phyloP scores from a whole-genome alignment of 1,140 invertebrate genomes.

The Drosophila chauvacae region DNA sequence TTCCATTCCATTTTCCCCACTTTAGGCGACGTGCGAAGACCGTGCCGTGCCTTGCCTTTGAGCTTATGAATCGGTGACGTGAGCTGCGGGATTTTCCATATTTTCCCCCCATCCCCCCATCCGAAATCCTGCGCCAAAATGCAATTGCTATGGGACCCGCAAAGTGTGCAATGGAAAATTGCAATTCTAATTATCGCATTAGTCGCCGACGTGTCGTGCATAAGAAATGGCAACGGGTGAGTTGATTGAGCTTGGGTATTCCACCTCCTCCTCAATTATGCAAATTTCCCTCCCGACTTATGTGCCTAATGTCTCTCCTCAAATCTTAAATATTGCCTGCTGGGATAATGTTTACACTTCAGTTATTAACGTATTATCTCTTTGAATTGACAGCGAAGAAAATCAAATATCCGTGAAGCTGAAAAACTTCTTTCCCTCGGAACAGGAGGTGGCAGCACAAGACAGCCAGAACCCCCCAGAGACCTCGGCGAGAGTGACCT shows the following conservation, averaged over 20 bases:
- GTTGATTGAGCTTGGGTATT: conserved; percentile 31
- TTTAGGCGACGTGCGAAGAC: conserved; percentile 64
- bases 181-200: conserved; percentile 84
- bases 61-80: conserved; percentile 77
- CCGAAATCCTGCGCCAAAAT: conserved; percentile 26
- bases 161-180: conserved; percentile 81
- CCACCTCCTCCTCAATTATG: conserved; percentile 57
- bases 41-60: conserved; percentile 43
- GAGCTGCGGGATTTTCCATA: conserved; percentile 60
- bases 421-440: conserved; percentile 75
- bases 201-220: conserved; percentile 78
- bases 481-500: conserved; percentile 50
- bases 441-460: conserved; percentile 7
- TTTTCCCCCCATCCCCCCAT: neutral
- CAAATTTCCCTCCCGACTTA: conserved; percentile 41
- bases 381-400: conserved; percentile 8
- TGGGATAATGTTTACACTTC: neutral
- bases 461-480: neutral
- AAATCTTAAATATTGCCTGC: conserved; percentile 1
- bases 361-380: neutral
- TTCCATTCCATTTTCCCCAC: conserved; percentile 25
- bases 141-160: conserved; percentile 65
- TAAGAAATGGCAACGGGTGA: conserved; percentile 75
- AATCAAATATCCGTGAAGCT: conserved; percentile 66
- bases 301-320: neutral